Conservation (phyloP, 2,113 vertebrate species). For the Tenebrosternarchus preto region DNA sequence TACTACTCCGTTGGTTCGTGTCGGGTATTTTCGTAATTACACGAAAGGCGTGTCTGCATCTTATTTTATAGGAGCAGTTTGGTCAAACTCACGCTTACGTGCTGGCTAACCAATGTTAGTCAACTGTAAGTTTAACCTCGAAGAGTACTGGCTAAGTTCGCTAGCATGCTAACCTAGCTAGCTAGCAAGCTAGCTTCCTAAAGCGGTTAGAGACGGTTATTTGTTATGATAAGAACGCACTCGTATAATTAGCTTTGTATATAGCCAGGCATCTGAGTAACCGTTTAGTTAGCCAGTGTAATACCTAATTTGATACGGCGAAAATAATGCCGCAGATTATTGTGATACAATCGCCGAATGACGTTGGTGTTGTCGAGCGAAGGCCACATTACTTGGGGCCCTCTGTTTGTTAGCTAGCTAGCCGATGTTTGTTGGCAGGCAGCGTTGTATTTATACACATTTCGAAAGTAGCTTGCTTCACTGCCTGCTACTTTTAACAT, state of each 20-base stretch:
- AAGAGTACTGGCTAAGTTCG: background rate
- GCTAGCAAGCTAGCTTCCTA: background rate
- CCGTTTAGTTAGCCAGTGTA: no score
- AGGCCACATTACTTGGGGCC: background rate
- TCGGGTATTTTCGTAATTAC: background rate
- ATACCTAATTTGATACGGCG: no score
- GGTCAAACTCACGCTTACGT: background rate
- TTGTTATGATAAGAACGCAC: background rate
- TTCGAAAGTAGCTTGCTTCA: background rate
- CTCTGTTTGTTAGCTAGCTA: background rate
- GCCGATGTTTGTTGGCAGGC: no score
- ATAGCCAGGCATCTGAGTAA: no score
- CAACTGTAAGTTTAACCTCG: slow-evolving; percentile 49
- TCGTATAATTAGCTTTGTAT: no score
- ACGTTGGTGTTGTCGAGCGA: background rate
- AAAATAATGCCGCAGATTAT: accelerated
- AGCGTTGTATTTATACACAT: background rate
- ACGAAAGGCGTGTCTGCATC: background rate
- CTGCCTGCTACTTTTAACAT: slow-evolving; percentile 26
- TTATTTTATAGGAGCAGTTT: background rate
- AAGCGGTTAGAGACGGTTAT: background rate
- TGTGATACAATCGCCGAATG: background rate
- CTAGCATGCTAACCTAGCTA: slow-evolving; percentile 20
- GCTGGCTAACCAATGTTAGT: background rate
- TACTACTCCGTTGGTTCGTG: background rate